These are phyloP conservation scores for Stenurella melanura DNA, from an alignment of 2,888 invertebrate genomes.

Conservation along the genomic window DNA sequence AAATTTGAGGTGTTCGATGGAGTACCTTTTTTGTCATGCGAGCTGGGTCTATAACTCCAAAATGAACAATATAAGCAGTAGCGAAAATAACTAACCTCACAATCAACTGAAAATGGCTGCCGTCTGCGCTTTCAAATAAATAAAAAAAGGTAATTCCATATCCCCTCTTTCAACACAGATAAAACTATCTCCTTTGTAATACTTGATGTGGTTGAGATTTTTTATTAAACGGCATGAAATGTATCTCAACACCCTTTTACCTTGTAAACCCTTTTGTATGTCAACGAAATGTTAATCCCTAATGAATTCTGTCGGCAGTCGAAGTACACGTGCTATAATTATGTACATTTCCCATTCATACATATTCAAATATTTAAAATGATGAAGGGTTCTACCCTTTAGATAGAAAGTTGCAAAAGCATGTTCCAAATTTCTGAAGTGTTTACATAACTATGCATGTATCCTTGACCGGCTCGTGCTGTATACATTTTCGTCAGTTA, in stretches of 20 bases:
- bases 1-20: too few species aligned
- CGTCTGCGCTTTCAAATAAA: too few species aligned
- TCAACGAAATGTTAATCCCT: not conserved
- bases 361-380: slow-evolving; percentile 19
- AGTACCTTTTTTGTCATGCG: too few species aligned
- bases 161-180: not conserved
- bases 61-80: too few species aligned
- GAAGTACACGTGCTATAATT: slow-evolving; percentile 8
- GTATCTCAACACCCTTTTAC: not conserved
- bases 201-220: not conserved
- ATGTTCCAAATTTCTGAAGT: slow-evolving; percentile 12
- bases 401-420: not conserved
- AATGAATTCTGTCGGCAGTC: not conserved
- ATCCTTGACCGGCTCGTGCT: slow-evolving; percentile 7
- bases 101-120: too few species aligned
- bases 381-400: not conserved
- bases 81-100: too few species aligned
- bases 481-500: slow-evolving; percentile 1
- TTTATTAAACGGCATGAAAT: not conserved
- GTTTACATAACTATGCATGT: not conserved
- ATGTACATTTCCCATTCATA: slow-evolving; percentile 6
- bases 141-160: not conserved
- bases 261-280: not conserved
- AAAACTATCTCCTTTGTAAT: not conserved
- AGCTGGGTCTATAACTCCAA: too few species aligned